Conservation (phyloP, 92 coral and sea anemone genomes). For the Blastomussa wellsi region DNA sequence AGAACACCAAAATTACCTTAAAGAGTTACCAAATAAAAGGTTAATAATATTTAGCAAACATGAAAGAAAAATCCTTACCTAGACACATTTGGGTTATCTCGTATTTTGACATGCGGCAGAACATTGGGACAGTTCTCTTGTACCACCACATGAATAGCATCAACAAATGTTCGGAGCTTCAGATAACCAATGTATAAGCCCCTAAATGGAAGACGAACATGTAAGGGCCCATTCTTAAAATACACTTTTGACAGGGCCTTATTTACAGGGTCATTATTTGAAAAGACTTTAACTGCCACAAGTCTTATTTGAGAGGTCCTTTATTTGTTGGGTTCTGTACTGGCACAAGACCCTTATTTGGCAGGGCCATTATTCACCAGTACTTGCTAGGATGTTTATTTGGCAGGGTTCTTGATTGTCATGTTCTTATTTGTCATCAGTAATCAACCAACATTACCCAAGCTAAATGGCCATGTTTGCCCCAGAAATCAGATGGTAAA, state of each 20-base stretch:
- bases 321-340: neutral
- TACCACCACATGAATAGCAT: constrained; percentile 98
- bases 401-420: neutral
- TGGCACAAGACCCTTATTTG: neutral
- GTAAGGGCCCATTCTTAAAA: neutral
- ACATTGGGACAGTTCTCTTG: constrained; percentile 89
- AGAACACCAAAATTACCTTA: neutral
- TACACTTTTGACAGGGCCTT: neutral
- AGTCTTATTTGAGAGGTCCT: neutral
- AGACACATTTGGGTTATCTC: constrained; percentile 97
- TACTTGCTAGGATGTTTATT: neutral
- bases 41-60: neutral
- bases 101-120: constrained; percentile 90
- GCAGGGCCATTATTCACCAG: neutral
- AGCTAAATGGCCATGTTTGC: neutral
- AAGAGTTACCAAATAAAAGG: neutral
- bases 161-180: constrained; percentile 91
- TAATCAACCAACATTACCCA: neutral
- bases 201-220: constrained; percentile 38
- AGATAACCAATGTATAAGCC: constrained; percentile 95
- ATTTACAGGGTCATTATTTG: neutral
- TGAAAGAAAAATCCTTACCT: constrained; percentile 52
- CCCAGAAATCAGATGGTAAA: neutral
- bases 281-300: neutral
- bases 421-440: neutral